A percentile compares a stretch with the other conserved stretches of the same genome.
Conservation (phyloP, 2,888 invertebrate species). For the Vannuccia rotundouncinata region DNA sequence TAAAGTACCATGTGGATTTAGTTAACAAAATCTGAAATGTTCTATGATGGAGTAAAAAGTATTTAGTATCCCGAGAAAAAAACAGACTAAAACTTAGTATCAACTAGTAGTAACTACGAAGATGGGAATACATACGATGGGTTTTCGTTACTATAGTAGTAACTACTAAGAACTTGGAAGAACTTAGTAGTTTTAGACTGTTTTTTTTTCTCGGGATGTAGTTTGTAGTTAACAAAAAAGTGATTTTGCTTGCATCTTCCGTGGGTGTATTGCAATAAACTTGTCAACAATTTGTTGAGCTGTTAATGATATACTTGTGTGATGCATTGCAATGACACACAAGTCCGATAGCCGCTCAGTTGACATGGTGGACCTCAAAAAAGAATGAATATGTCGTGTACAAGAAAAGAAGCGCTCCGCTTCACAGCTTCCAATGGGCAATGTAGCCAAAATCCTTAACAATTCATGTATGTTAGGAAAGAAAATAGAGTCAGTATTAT, state of each 20-base stretch:
- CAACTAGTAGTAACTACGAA: too few species aligned
- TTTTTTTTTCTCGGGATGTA: too few species aligned
- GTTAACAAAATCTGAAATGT: too few species aligned
- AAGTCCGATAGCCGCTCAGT: conserved; percentile 10
- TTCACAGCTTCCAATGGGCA: conserved; percentile 30
- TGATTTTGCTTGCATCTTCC: not conserved
- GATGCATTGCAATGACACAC: not conserved
- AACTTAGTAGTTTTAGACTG: too few species aligned
- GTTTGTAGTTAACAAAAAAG: too few species aligned
- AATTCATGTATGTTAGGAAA: conserved; percentile 23
- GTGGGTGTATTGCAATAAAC: not conserved
- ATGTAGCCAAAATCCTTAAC: not conserved
- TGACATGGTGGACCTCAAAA: not conserved
- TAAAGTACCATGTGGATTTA: too few species aligned
- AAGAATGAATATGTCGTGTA: conserved; percentile 16
- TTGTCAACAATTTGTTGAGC: not conserved
- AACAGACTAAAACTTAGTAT: too few species aligned
- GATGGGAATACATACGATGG: too few species aligned
- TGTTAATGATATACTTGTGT: not conserved
- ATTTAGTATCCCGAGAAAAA: too few species aligned
- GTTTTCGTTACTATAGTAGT: too few species aligned
- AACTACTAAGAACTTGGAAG: too few species aligned
- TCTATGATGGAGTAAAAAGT: too few species aligned
- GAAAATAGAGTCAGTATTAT: conserved; percentile 5
- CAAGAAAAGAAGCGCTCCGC: conserved; percentile 21